phyloP scores from a whole-genome alignment of 1,140 invertebrate species.

The Argopecten irradians region DNA sequence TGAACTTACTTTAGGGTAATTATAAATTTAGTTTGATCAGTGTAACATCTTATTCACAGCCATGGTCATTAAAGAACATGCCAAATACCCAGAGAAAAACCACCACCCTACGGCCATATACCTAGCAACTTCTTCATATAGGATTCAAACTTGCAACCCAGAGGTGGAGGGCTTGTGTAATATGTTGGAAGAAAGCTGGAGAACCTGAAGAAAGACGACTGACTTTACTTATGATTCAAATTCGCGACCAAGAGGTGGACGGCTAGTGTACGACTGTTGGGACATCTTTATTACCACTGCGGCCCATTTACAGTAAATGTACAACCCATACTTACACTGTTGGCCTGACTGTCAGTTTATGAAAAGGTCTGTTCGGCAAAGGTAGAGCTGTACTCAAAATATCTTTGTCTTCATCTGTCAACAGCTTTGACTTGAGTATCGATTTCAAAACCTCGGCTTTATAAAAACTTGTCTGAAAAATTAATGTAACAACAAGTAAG shows the following conservation, averaged over 20 bases:
- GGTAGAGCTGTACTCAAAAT: conserved; percentile 28
- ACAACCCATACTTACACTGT: conserved; percentile 26
- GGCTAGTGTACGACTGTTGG: neutral
- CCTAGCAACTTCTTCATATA: too few relatives aligned
- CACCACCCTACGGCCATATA: too few relatives aligned
- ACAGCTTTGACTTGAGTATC: conserved; percentile 31
- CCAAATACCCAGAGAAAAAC: too few relatives aligned
- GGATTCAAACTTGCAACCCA: too few relatives aligned
- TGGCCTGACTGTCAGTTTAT: neutral
- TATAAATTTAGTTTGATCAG: neutral
- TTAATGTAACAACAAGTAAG: neutral
- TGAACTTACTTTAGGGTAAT: neutral
- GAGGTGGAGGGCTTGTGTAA: too few relatives aligned
- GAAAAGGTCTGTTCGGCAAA: neutral
- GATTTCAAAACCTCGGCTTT: conserved; percentile 32
- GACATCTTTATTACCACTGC: neutral
- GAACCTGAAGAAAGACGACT: neutral
- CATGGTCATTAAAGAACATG: too few relatives aligned
- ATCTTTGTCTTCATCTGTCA: conserved; percentile 33
- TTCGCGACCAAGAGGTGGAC: neutral
- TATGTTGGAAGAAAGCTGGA: too few relatives aligned
- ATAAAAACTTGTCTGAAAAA: conserved; percentile 38
- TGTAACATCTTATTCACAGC: too few relatives aligned
- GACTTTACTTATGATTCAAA: neutral
- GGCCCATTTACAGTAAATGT: neutral